A percentile compares a stretch with the other conserved stretches of the same genome.
Conservation (phyloP, 2,797 vertebrate species). For the Stomatorhinus walkeri region DNA sequence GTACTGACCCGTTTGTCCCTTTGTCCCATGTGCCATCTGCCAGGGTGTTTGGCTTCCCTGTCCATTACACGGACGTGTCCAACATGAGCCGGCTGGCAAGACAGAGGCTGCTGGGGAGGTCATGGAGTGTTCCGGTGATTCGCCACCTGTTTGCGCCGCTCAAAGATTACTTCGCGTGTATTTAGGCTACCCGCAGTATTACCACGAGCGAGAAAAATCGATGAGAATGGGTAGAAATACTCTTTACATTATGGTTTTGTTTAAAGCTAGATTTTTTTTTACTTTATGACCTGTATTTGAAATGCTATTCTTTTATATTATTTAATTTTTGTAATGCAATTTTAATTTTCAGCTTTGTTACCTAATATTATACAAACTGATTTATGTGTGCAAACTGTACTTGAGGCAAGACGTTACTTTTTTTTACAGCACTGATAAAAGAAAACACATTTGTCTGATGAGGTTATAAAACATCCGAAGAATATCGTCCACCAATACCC, state of each 20-base stretch:
- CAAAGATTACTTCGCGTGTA: conserved; percentile 97
- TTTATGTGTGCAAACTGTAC: conserved; percentile 76
- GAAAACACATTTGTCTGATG: conserved; percentile 28
- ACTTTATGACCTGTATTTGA: conserved; percentile 75
- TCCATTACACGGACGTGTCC: conserved; percentile 97
- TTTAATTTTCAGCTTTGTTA: conserved; percentile 89
- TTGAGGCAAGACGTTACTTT: conserved; percentile 65
- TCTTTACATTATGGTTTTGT: conserved; percentile 50
- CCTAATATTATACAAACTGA: conserved; percentile 56
- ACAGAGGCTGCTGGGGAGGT: conserved; percentile 92
- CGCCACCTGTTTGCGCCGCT: conserved; percentile 97
- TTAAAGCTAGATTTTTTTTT: conserved; percentile 58
- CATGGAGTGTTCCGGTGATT: conserved; percentile 96
- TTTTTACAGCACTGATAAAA: conserved; percentile 62
- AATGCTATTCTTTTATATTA: conserved; percentile 81
- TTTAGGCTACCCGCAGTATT: conserved; percentile 27
- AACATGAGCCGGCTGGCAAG: conserved; percentile 98
- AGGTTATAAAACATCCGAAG: conserved; percentile 8
- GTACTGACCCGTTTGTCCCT: not conserved
- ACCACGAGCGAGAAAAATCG: conserved; percentile 31
- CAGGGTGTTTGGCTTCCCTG: conserved; percentile 94
- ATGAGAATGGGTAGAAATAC: conserved; percentile 48
- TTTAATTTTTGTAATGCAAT: conserved; percentile 75
- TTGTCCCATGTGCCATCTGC: not conserved
- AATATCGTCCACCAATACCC: conserved; percentile 1